Conservation (phyloP, 2,113 vertebrate species). For the Tapirus terrestris region DNA sequence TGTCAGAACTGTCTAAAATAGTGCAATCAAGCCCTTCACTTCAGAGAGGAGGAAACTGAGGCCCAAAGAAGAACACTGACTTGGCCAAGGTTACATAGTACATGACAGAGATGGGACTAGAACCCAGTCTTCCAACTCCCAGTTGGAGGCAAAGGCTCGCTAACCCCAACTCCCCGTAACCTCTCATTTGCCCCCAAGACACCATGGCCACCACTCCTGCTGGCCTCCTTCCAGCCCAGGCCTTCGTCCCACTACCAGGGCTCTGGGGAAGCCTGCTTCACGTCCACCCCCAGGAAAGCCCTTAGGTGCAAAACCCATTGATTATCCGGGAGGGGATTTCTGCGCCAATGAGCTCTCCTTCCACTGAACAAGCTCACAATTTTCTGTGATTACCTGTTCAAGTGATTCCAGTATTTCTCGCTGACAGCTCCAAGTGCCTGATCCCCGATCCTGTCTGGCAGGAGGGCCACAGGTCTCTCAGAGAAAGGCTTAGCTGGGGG, state of each 20-base stretch:
- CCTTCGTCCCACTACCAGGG: neutral
- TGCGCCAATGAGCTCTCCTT: neutral
- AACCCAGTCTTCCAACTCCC: neutral
- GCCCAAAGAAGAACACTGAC: neutral
- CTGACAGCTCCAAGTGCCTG: slow-evolving; percentile 73
- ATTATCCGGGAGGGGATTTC: neutral
- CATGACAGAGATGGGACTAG: neutral
- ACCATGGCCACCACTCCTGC: neutral
- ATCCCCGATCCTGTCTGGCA: neutral
- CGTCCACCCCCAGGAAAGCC: neutral
- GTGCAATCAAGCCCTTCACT: neutral
- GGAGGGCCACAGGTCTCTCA: neutral
- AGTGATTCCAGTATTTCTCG: slow-evolving; percentile 75
- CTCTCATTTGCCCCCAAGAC: neutral
- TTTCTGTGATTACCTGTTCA: slow-evolving; percentile 66
- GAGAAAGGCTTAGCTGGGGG: neutral
- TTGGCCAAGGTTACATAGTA: neutral
- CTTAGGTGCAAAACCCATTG: neutral
- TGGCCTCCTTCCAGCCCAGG: neutral
- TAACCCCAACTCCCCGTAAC: neutral
- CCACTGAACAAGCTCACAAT: slow-evolving; percentile 37
- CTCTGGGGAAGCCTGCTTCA: neutral
- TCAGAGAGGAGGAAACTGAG: neutral
- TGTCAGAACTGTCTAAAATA: neutral
- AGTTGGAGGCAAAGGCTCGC: neutral